Evolutionary conservation across 1,140 invertebrate species (phyloP).

Genomic region (Sitodiplosis mosellana): DNA sequence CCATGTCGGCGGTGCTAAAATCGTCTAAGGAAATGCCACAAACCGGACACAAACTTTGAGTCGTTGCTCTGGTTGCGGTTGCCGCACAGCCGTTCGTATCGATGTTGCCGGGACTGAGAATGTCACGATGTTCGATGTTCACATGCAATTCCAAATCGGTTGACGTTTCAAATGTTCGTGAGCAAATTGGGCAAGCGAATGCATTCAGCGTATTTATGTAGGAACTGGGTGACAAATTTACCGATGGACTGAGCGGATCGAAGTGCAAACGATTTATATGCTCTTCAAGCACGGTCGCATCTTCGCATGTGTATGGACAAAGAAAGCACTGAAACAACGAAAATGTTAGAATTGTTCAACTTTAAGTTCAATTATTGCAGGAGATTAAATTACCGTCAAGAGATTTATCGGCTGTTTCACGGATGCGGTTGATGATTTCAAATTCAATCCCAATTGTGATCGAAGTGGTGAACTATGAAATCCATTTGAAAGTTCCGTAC

Average conservation of each 20-base stretch:
- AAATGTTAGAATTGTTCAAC: neutral
- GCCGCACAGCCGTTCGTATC: slow-evolving; percentile 1
- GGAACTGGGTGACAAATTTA: slow-evolving; percentile 11
- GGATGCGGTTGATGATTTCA: slow-evolving; percentile 33
- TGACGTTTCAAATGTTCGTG: slow-evolving; percentile 47
- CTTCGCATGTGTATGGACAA: slow-evolving; percentile 58
- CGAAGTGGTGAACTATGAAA: slow-evolving; percentile 40
- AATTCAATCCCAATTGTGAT: slow-evolving; percentile 40
- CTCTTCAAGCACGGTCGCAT: slow-evolving; percentile 53
- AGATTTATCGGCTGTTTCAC: slow-evolving; percentile 4
- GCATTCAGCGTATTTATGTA: slow-evolving; percentile 1
- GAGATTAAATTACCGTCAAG: neutral
- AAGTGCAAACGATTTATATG: slow-evolving; percentile 76
- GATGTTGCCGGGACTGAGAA: slow-evolving; percentile 28
- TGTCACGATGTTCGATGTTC: slow-evolving; percentile 55
- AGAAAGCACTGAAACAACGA: slow-evolving; percentile 44
- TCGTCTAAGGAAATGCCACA: slow-evolving; percentile 14
- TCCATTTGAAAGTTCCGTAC: slow-evolving; percentile 22
- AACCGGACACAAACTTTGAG: slow-evolving; percentile 25
- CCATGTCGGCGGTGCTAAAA: slow-evolving; percentile 6
- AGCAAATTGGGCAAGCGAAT: slow-evolving; percentile 49
- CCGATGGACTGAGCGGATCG: slow-evolving; percentile 59
- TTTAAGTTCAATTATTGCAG: neutral
- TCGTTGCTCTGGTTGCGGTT: neutral
- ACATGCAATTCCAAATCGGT: slow-evolving; percentile 71